These are phyloP conservation scores for Garrulus glandarius DNA, from an alignment of 2,797 vertebrate species.

Conservation along the genomic window DNA sequence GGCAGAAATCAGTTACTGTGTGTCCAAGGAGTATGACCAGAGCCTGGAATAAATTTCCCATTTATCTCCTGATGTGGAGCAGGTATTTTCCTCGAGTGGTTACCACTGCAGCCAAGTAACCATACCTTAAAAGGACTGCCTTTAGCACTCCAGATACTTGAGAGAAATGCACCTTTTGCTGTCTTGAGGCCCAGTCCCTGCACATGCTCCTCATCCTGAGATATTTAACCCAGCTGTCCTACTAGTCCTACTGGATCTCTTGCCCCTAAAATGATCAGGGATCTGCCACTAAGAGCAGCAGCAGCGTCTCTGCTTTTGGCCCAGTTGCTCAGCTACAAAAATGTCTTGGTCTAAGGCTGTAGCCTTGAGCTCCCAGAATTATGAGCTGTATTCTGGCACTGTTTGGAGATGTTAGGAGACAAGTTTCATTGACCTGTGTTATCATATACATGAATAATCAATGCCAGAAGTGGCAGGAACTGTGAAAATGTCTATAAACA, in stretches of 20 bases:
- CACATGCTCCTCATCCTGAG: not conserved
- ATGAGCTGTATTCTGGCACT: not conserved
- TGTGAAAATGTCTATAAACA: not conserved
- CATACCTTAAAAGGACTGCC: not conserved
- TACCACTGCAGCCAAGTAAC: not conserved
- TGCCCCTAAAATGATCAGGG: rapidly evolving
- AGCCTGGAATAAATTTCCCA: not conserved
- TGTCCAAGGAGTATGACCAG: rapidly evolving
- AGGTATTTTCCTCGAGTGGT: not conserved
- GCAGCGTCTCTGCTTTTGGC: not conserved
- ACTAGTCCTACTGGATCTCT: not conserved
- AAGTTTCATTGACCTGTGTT: not conserved
- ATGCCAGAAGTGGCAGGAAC: not conserved
- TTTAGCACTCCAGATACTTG: not conserved
- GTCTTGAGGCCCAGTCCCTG: not conserved
- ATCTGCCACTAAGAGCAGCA: not conserved
- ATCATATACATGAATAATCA: not conserved
- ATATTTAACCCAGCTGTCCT: not conserved
- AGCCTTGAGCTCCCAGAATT: not conserved
- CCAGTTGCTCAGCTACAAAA: not conserved
- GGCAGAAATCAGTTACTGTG: not conserved
- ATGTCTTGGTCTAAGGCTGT: not conserved
- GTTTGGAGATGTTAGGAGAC: not conserved
- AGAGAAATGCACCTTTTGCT: not conserved
- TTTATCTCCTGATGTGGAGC: not conserved